A percentile compares a stretch with the other conserved stretches of the same genome.
Evolutionary conservation across 2,888 invertebrate species (phyloP).

Genomic region (Oxyscelio sp.): DNA sequence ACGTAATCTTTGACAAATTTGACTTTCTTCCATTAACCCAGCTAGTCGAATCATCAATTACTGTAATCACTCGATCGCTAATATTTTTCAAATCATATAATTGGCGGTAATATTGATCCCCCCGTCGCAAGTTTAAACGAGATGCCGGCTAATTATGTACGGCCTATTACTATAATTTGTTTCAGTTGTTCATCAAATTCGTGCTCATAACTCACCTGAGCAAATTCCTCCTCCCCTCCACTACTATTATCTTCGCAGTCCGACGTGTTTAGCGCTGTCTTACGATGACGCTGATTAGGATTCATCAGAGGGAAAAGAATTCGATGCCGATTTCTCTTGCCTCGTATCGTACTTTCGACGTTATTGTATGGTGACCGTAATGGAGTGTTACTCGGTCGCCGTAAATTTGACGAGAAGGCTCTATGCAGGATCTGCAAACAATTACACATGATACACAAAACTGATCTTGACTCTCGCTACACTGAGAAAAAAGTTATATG

Average conservation of each 20-base stretch:
- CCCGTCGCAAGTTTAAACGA: conserved; percentile 54
- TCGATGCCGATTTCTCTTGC: conserved; percentile 84
- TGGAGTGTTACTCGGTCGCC: conserved; percentile 81
- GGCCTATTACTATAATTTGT: conserved; percentile 49
- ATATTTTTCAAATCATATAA: conserved; percentile 40
- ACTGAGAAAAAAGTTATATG: no score
- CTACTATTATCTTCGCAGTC: conserved; percentile 89
- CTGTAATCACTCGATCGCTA: conserved; percentile 38
- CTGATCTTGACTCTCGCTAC: no score
- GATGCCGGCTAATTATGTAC: conserved; percentile 68
- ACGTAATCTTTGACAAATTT: conserved; percentile 9
- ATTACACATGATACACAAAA: not conserved
- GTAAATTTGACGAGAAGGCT: conserved; percentile 82
- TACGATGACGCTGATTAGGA: conserved; percentile 82
- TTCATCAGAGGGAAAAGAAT: conserved; percentile 81
- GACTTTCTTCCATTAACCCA: not conserved
- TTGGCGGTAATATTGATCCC: conserved; percentile 29
- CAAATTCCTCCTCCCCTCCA: conserved; percentile 88
- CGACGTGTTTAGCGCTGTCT: conserved; percentile 84
- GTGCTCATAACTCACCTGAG: conserved; percentile 81
- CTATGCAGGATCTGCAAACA: conserved; percentile 85
- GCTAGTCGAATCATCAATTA: conserved; percentile 29
- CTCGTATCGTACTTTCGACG: conserved; percentile 82
- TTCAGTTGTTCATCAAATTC: conserved; percentile 41
- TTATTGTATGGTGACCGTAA: conserved; percentile 85